phyloP scores from a whole-genome alignment of 2,888 invertebrate species.

The Criorhina ranunculi region DNA sequence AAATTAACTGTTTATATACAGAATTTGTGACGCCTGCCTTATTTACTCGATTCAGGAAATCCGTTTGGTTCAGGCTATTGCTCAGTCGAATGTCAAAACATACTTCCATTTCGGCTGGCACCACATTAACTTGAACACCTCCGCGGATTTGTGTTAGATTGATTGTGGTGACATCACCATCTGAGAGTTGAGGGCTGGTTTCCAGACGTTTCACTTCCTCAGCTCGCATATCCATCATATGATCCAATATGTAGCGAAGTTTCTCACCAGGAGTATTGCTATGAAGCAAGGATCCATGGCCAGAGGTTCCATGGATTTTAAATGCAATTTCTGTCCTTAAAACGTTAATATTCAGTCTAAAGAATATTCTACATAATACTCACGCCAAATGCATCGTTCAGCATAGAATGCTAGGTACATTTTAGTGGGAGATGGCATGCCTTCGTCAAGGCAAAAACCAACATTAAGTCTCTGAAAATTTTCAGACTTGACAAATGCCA shows the following conservation, averaged over 20 bases:
- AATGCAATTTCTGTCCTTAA: slow-evolving; percentile 75
- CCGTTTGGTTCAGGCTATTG: slow-evolving; percentile 85
- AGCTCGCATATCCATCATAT: slow-evolving; percentile 87
- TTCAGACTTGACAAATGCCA: slow-evolving; percentile 87
- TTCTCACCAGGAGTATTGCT: slow-evolving; percentile 90
- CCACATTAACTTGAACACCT: slow-evolving; percentile 92
- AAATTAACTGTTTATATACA: background rate
- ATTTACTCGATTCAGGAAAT: slow-evolving; percentile 87
- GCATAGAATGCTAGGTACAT: slow-evolving; percentile 87
- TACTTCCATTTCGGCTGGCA: slow-evolving; percentile 89
- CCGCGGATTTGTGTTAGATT: slow-evolving; percentile 90
- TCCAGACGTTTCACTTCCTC: slow-evolving; percentile 86
- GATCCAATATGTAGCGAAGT: slow-evolving; percentile 87
- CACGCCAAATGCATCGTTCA: slow-evolving; percentile 89
- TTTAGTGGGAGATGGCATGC: slow-evolving; percentile 88
- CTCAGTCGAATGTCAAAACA: slow-evolving; percentile 88
- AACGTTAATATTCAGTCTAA: slow-evolving; percentile 44
- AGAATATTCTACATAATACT: slow-evolving; percentile 79
- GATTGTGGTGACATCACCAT: slow-evolving; percentile 90
- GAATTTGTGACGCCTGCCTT: background rate
- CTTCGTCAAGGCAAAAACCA: slow-evolving; percentile 92
- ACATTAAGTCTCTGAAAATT: slow-evolving; percentile 89
- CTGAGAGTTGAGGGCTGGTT: slow-evolving; percentile 83
- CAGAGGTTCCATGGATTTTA: slow-evolving; percentile 88
- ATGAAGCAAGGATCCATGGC: slow-evolving; percentile 90